Evolutionary conservation across 1,140 invertebrate species (phyloP).

Genomic region (Ctenoplectra terminalis): DNA sequence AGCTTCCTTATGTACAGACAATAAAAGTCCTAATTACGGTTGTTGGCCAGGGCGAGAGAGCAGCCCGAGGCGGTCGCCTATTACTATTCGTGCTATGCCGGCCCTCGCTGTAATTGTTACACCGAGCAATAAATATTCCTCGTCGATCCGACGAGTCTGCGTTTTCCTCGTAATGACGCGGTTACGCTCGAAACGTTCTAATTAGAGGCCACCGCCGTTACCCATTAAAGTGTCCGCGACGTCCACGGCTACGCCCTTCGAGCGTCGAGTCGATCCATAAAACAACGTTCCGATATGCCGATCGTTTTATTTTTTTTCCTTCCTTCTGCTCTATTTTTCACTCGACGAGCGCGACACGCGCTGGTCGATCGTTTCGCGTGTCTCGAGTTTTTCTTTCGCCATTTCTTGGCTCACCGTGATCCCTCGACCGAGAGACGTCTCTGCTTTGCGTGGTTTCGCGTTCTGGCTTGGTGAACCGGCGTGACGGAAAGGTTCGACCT

Average conservation of each 20-base stretch:
- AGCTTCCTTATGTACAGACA: conserved; percentile 73
- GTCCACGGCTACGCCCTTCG: conserved; percentile 51
- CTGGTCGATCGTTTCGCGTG: too few species aligned
- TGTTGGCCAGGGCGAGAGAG: conserved; percentile 53
- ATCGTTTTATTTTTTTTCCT: neutral
- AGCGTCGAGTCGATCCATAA: conserved; percentile 9
- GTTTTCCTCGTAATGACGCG: conserved; percentile 71
- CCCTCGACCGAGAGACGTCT: conserved; percentile 28
- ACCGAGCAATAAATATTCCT: conserved; percentile 74
- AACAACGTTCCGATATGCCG: neutral
- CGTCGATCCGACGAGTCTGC: conserved; percentile 71
- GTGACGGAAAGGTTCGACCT: neutral
- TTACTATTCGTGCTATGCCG: conserved; percentile 70
- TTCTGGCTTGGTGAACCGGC: conserved; percentile 14
- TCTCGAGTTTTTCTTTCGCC: too few species aligned
- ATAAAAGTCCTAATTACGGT: conserved; percentile 75
- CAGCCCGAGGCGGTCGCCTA: conserved; percentile 55
- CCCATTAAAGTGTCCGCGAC: conserved; percentile 59
- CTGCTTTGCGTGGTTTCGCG: conserved; percentile 45
- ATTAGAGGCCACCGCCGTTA: conserved; percentile 69
- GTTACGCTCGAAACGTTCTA: conserved; percentile 71
- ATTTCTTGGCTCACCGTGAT: too few species aligned
- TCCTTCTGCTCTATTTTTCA: too few species aligned
- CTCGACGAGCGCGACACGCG: too few species aligned
- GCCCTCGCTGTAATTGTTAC: conserved; percentile 68